Percentiles rank a stretch among this genome's conserved stretches.
Evolutionary conservation across 2,888 invertebrate genomes (phyloP).

Genomic region (Cryptocephalus moraei): DNA sequence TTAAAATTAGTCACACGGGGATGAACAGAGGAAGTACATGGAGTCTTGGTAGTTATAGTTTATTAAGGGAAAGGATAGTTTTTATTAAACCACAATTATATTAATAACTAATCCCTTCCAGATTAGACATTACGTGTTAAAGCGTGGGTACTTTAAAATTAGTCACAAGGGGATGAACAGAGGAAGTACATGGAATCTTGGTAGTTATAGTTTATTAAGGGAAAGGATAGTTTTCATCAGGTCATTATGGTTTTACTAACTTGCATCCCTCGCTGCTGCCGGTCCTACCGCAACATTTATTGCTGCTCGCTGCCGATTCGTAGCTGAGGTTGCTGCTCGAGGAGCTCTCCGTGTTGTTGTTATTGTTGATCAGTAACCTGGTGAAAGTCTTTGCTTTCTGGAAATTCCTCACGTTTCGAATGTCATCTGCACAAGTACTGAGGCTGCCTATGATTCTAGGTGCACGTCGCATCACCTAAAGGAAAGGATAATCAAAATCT

Average conservation of each 20-base stretch:
- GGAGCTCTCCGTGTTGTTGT: slow-evolving; percentile 23
- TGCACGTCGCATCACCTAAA: slow-evolving; percentile 48
- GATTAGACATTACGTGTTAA: no score
- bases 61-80: no score
- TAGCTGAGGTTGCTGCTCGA: slow-evolving; percentile 43
- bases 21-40: no score
- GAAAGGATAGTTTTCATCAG: no score
- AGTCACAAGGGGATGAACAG: no score
- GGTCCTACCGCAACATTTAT: slow-evolving; percentile 23
- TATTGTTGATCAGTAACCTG: slow-evolving; percentile 16
- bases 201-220: no score
- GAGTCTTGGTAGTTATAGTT: no score
- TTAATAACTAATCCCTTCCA: no score
- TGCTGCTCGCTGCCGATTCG: slow-evolving; percentile 40
- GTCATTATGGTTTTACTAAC: slow-evolving; percentile 9
- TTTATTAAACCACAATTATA: no score
- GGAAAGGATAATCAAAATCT: background rate
- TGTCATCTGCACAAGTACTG: slow-evolving; percentile 56
- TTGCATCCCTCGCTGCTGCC: slow-evolving; percentile 19
- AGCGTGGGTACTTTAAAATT: no score
- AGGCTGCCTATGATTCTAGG: slow-evolving; percentile 56
- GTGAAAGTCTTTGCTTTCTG: slow-evolving; percentile 37
- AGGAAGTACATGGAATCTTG: no score
- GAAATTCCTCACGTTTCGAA: slow-evolving; percentile 45
- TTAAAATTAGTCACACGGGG: no score